Evolutionary conservation across 2,113 vertebrate genomes (phyloP).

Genomic region (Podarcis cretensis): DNA sequence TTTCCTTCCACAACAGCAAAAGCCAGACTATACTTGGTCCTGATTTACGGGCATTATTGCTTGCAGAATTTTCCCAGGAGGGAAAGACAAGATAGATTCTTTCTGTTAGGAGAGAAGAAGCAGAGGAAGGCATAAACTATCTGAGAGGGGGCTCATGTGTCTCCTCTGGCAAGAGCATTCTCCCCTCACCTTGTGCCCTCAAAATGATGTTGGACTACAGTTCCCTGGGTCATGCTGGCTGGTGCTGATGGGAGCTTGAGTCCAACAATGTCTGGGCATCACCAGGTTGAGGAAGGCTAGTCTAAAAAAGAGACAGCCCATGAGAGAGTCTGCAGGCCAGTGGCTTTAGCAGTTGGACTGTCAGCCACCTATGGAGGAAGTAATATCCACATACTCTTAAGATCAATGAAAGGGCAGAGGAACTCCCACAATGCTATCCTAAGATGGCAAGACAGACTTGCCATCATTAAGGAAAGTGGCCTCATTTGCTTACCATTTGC

Average conservation of each 20-base stretch:
- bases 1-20: neutral
- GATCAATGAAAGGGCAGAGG: neutral
- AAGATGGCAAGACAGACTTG: neutral
- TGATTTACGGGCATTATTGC: neutral
- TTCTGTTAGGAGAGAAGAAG: neutral
- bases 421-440: neutral
- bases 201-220: too few relatives aligned
- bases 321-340: neutral
- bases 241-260: neutral
- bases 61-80: neutral
- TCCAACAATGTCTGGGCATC: neutral
- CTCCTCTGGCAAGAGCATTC: neutral
- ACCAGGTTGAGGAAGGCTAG: neutral
- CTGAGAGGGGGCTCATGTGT: neutral
- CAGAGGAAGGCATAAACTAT: neutral
- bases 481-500: slow-evolving; percentile 88
- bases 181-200: neutral
- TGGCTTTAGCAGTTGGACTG: neutral
- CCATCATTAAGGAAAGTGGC: neutral
- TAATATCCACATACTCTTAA: too few relatives aligned
- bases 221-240: neutral
- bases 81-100: neutral
- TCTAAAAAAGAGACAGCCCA: neutral
- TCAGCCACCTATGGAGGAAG: neutral
- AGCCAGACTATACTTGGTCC: neutral